Base-by-base conservation (phyloP, 2,888 invertebrate genomes). In the Clitarchus hookeri region DNA sequence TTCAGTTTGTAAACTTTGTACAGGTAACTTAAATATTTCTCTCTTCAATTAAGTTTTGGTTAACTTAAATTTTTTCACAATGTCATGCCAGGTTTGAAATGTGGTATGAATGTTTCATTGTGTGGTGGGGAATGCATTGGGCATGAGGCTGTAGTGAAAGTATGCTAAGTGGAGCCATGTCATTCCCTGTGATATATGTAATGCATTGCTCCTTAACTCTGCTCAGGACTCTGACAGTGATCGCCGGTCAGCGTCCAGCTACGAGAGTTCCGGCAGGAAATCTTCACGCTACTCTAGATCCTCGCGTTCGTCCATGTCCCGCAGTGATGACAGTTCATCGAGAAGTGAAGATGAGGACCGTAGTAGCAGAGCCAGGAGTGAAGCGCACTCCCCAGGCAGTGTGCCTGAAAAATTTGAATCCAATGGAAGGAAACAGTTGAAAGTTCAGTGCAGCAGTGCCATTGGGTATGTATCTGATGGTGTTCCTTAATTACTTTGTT, bases 171-270 rank as follows among this genome's bases (percentile, higher is more conserved):
- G 65, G 16, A 65, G 65, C 65, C 19, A 16, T 53, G 65, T 65
- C 65, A 65, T 65, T 65, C 16, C 65, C 65, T 65, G 65, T 65
- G 65, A 65, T 65, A 65, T 65, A 65, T 65, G 65, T 65, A n/a
- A 65, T 65, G 65, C 65, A 65, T 65, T 65, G n/a, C n/a, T 19
- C n/a, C 23, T n/a, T 23, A 23, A 65, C 65, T 65, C 65, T 65
- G 65, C 65, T 65, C 65, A 65, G 65, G 65, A 65, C 65, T 65
- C 65, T 16, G 65, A 65, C 65, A 65, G 65, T n/a, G 65, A 65
- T n/a, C 65, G 65, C 23, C 65, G 23, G 65, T 65, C 65, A 23
- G 65, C 8, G 0, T 65, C 65, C 65, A 65, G 65, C 65, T 8
- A 65, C n/a, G 65, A n/a, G 65, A 65, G 65, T n/a, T 0, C 8